Evolutionary conservation across 2,797 vertebrate species (phyloP).

Genomic region (Eulemur rubriventer): DNA sequence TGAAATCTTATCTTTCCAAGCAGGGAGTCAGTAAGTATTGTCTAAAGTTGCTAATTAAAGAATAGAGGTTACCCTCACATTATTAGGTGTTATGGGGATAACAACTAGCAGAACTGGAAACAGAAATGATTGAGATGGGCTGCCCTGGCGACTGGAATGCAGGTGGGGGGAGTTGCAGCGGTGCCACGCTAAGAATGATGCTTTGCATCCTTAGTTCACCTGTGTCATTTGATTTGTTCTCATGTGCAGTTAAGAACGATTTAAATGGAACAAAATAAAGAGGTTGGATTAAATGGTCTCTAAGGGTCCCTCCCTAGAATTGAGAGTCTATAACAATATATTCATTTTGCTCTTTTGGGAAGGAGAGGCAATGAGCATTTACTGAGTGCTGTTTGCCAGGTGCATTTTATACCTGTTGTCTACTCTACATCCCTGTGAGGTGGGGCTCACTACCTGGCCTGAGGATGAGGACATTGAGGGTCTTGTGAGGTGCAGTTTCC

Average conservation of each 20-base stretch:
- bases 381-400: background rate
- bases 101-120: background rate
- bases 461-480: rapidly evolving
- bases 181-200: background rate
- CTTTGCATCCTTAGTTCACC: background rate
- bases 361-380: background rate
- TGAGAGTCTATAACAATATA: background rate
- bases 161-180: background rate
- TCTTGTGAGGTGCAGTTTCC: background rate
- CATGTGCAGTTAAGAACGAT: background rate
- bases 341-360: background rate
- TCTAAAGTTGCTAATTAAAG: background rate
- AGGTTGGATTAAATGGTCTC: background rate
- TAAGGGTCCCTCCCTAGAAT: background rate
- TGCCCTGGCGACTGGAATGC: background rate
- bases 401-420: background rate
- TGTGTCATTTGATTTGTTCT: background rate
- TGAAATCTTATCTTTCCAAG: background rate
- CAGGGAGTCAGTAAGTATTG: background rate
- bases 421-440: background rate
- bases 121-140: background rate
- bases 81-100: rapidly evolving
- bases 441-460: background rate
- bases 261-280: background rate
- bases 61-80: background rate